These are phyloP conservation scores for Petrocephalus zakoni DNA, from an alignment of 2,113 vertebrate species.

Conservation along the genomic window DNA sequence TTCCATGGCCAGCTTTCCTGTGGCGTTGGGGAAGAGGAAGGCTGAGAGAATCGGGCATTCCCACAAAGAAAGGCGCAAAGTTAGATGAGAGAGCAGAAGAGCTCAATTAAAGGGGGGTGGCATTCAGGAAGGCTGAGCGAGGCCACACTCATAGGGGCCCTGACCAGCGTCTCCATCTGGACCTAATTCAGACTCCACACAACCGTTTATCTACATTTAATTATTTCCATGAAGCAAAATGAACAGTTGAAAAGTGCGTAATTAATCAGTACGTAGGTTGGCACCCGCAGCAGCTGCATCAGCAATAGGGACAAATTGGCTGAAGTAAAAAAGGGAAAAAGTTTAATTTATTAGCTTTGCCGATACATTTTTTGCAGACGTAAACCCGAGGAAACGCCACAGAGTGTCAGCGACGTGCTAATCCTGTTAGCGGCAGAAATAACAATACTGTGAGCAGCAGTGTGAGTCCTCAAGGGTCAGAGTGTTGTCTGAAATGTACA, in stretches of 20 bases:
- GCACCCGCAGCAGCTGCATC: neutral
- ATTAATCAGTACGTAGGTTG: neutral
- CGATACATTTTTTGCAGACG: neutral
- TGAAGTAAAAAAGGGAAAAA: neutral
- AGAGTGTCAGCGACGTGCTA: neutral
- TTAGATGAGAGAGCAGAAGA: neutral
- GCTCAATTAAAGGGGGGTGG: neutral
- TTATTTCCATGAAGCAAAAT: neutral
- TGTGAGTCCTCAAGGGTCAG: neutral
- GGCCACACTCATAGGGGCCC: neutral
- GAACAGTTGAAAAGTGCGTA: neutral
- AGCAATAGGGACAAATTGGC: neutral
- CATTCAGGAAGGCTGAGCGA: neutral
- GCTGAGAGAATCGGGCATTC: neutral
- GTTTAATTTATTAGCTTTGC: neutral
- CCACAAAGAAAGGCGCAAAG: neutral
- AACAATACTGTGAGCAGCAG: neutral
- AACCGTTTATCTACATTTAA: neutral
- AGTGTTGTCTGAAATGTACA: neutral
- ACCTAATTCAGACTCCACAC: neutral
- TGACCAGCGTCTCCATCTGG: neutral
- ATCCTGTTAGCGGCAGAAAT: neutral
- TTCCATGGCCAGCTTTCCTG: slow-evolving; percentile 21
- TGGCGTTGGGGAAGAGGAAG: slow-evolving; percentile 41
- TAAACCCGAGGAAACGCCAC: neutral